A percentile compares a stretch with the other conserved stretches of the same genome.
Evolutionary conservation across 2,888 invertebrate genomes (phyloP).

Genomic region (Eledona agricola): DNA sequence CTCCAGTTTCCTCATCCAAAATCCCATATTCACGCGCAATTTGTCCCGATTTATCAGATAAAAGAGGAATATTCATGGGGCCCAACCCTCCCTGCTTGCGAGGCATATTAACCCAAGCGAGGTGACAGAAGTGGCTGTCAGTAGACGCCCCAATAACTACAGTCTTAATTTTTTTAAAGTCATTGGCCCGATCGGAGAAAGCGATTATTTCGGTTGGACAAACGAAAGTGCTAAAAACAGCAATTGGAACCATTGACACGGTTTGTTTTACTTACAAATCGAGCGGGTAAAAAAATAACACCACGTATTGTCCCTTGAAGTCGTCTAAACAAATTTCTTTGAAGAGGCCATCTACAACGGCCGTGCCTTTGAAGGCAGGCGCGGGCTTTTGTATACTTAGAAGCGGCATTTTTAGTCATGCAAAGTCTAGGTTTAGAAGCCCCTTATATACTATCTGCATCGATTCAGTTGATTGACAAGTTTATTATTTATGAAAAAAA

Average conservation of each 20-base stretch:
- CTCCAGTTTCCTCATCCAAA: constrained; percentile 88
- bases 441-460: too few species aligned
- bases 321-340: constrained; percentile 80
- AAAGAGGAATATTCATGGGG: constrained; percentile 90
- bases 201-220: constrained; percentile 97
- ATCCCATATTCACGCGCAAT: constrained; percentile 91
- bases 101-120: constrained; percentile 96
- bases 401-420: constrained; percentile 54
- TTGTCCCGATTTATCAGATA: constrained; percentile 90
- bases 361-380: constrained; percentile 80
- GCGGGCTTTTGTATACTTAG: constrained; percentile 77
- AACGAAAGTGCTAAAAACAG: constrained; percentile 70
- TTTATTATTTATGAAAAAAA: too few species aligned
- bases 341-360: constrained; percentile 85
- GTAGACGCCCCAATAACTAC: constrained; percentile 92
- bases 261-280: constrained; percentile 70
- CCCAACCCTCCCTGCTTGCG: constrained; percentile 95
- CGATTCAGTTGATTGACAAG: too few species aligned
- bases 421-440: too few species aligned
- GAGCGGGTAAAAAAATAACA: constrained; percentile 91
- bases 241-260: constrained; percentile 44
- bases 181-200: constrained; percentile 89
- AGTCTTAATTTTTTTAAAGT: constrained; percentile 85
- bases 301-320: constrained; percentile 87
- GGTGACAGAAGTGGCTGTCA: constrained; percentile 95